These are phyloP conservation scores for Mionectes olivaceus DNA, from an alignment of 2,797 vertebrate genomes.

Conservation along the genomic window DNA sequence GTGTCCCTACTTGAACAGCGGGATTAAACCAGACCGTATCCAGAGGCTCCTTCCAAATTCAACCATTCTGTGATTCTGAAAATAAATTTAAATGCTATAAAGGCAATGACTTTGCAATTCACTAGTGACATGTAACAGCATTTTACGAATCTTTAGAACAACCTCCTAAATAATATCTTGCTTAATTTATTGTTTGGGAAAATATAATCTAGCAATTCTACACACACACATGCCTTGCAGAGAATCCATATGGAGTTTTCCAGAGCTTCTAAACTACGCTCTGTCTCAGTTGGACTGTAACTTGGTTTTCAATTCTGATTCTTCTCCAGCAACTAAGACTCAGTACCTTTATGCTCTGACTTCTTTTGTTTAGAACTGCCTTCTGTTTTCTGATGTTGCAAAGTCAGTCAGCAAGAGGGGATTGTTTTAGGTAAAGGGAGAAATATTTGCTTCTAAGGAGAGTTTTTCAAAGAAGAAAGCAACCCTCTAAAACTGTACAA, in stretches of 20 bases:
- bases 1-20: not conserved
- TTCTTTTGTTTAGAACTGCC: not conserved
- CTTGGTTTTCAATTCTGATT: not conserved
- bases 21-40: not conserved
- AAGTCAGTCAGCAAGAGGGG: not conserved
- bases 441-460: not conserved
- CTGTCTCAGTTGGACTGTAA: not conserved
- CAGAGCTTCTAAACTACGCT: not conserved
- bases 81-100: not conserved
- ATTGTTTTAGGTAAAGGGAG: not conserved
- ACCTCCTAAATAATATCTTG: accelerated
- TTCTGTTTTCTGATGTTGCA: not conserved
- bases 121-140: not conserved
- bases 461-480: not conserved
- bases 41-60: not conserved
- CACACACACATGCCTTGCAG: not conserved
- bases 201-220: not conserved
- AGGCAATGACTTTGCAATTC: not conserved
- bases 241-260: not conserved
- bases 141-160: not conserved
- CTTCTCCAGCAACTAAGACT: not conserved
- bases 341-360: not conserved
- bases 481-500: not conserved
- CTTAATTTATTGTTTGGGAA: not conserved
- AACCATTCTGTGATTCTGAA: not conserved